These are phyloP conservation scores for Cylas formicarius DNA, from an alignment of 1,140 invertebrate species.

Conservation along the genomic window DNA sequence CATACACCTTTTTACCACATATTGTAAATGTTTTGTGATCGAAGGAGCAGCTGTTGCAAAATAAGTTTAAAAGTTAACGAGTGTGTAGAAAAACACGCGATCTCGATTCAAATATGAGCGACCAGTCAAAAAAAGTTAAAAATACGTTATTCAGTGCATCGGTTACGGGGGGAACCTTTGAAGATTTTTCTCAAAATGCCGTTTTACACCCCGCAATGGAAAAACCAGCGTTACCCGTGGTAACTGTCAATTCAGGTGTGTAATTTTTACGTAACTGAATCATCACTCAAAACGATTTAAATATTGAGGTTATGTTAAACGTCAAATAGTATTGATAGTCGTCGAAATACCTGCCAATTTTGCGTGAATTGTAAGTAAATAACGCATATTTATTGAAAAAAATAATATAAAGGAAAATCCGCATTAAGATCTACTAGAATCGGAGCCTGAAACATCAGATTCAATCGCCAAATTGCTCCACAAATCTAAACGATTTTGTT, in stretches of 20 bases:
- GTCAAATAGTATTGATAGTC: no score
- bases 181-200: constrained; percentile 38
- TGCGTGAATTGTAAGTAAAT: no score
- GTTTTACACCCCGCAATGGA: constrained; percentile 32
- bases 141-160: constrained; percentile 35
- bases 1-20: no score
- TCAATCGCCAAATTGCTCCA: constrained; percentile 10
- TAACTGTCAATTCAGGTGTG: constrained; percentile 25
- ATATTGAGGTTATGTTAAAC: no score
- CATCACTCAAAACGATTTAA: no score
- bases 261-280: no score
- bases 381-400: no score
- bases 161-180: constrained; percentile 34
- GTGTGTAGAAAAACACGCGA: constrained; percentile 4
- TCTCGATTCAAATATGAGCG: constrained; percentile 30
- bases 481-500: constrained; percentile 17
- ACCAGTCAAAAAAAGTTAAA: constrained; percentile 28
- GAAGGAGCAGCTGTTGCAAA: constrained; percentile 21
- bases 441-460: constrained; percentile 26
- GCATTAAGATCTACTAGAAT: constrained; percentile 37
- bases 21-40: no score
- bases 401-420: constrained; percentile 1
- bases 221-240: constrained; percentile 21
- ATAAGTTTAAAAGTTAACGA: constrained; percentile 16
- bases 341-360: no score